Evolutionary conservation across 2,797 vertebrate genomes (phyloP), one percentile per base, ranked within the genome.

Genomic region (Anguilla pacifica): DNA sequence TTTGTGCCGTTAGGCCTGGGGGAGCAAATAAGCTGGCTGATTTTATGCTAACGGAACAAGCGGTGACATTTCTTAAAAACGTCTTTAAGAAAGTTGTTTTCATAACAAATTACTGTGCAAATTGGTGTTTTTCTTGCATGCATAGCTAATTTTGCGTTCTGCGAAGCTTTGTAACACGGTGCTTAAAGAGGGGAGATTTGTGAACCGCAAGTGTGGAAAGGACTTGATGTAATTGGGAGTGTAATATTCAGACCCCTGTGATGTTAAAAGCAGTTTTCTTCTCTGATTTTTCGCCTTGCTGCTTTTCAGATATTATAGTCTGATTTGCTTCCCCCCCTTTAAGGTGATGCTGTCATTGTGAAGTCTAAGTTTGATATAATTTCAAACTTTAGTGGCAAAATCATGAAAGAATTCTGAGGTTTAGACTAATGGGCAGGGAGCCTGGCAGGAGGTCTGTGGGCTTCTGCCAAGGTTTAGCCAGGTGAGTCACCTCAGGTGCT

Each of bases 191-290:
- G 10, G 35, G 19, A 3, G 15, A 13, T 77, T 77, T 77, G 72
- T 19, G 31, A 77, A 77, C 72, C 22, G 72, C 31, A 39, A 77
- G 19, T 77, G 15, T 13, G 35, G 72, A 19, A 43, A 39, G 70
- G 39, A 74, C 15, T 74, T 11, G 1, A 74, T 31, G 28, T 77
- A 77, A 77, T 77, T 39, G 70, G 35, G 25, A 43, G 43, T 77
- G 35, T 77, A 77, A 43, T 77, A 17, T 77, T 35, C 72, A 77
- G 72, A 39, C 31, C 72, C 72, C 72, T 77, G 31, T 77, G 72
- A 35, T 77, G 72, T 19, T 77, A 3, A 77, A 39, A 35, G 28
- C 10, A 0, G 11, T 77, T 77, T 13, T 31, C 25, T 25, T 39
- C 31, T 35, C 13, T 2, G 15, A 43, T 77, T 15, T 77, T 13